Evolutionary conservation across 1,140 invertebrate genomes (phyloP).

Genomic region (Drosophila simulans): DNA sequence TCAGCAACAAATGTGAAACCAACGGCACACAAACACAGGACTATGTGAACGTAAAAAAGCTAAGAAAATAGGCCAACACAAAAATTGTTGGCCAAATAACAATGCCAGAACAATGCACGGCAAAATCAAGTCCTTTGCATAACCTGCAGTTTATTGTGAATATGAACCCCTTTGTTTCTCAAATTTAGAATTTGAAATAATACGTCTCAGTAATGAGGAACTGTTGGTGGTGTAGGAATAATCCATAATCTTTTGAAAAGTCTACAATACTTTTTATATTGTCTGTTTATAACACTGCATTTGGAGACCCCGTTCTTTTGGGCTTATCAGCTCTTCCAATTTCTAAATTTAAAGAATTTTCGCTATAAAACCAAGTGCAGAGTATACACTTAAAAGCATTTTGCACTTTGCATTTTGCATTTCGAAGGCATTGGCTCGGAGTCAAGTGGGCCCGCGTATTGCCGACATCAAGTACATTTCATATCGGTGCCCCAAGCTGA

Average conservation of each 20-base stretch:
- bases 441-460: constrained; percentile 71
- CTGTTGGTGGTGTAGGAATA: no score
- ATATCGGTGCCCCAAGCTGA: constrained; percentile 20
- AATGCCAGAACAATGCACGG: constrained; percentile 34
- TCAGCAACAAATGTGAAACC: constrained; percentile 70
- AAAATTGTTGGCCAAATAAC: constrained; percentile 48
- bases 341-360: constrained; percentile 2
- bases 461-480: constrained; percentile 71
- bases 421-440: constrained; percentile 31
- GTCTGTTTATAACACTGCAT: neutral
- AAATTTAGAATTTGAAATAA: no score
- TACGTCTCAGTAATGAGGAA: no score
- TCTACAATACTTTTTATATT: no score
- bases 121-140: neutral
- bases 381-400: constrained; percentile 28
- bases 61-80: constrained; percentile 38
- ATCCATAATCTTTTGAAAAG: neutral
- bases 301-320: neutral
- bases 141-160: neutral
- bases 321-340: neutral
- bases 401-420: constrained; percentile 31
- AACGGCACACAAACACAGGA: constrained; percentile 21
- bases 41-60: constrained; percentile 16
- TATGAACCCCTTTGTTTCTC: neutral
- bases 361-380: neutral